phyloP scores from a whole-genome alignment of 2,888 invertebrate species.

The Ellobium chinense region DNA sequence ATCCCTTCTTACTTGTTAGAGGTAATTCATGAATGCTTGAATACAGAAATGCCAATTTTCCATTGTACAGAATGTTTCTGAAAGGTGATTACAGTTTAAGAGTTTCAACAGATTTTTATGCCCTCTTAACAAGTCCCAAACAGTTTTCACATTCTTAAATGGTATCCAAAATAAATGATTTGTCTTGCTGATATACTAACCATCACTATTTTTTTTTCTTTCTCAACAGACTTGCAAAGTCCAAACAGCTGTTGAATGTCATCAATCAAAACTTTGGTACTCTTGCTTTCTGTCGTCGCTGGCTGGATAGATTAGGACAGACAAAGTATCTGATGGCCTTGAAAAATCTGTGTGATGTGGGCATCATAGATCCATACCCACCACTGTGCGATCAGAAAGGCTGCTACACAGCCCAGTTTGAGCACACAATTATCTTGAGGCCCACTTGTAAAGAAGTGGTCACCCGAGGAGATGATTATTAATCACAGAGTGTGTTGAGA shows the following conservation, averaged over 20 bases:
- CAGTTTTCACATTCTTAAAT: too few relatives aligned
- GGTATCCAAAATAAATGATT: too few relatives aligned
- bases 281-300: conserved; percentile 98
- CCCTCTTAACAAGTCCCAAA: too few relatives aligned
- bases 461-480: conserved; percentile 97
- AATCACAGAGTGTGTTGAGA: too few relatives aligned
- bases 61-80: too few relatives aligned
- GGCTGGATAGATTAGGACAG: conserved; percentile 98
- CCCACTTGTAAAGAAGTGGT: conserved; percentile 99
- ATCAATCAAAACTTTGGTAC: conserved; percentile 99
- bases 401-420: conserved; percentile 99
- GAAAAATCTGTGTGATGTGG: conserved; percentile 98
- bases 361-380: conserved; percentile 98
- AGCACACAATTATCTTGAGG: conserved; percentile 97
- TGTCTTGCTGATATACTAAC: too few relatives aligned
- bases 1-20: too few relatives aligned
- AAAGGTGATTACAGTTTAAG: too few relatives aligned
- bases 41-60: too few relatives aligned
- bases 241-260: conserved; percentile 92
- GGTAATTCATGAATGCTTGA: too few relatives aligned
- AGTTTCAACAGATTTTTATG: too few relatives aligned
- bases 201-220: too few relatives aligned
- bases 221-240: conserved; percentile 87
- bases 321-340: conserved; percentile 98
- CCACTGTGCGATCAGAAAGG: conserved; percentile 98